A percentile compares a stretch with the other conserved stretches of the same genome.
Conservation (phyloP, 2,797 vertebrate species). For the Chromobotia macracanthus region DNA sequence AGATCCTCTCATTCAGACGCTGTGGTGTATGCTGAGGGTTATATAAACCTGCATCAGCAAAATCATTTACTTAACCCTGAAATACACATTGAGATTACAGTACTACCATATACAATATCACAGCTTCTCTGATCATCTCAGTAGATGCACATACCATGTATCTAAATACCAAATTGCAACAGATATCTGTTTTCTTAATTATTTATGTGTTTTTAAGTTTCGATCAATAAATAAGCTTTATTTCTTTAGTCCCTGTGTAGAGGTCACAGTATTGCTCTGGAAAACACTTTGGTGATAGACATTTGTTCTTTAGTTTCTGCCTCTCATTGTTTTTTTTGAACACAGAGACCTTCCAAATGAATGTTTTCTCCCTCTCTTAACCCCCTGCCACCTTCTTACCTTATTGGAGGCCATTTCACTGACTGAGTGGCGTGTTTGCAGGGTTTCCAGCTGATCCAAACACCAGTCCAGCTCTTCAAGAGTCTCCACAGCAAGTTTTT, state of each 20-base stretch:
- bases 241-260: no score
- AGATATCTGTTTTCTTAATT: no score
- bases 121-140: no score
- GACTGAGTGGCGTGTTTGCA: slow-evolving; percentile 90
- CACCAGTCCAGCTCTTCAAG: slow-evolving; percentile 96
- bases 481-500: slow-evolving; percentile 86
- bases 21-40: neutral
- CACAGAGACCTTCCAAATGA: neutral
- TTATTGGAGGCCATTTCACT: slow-evolving; percentile 97
- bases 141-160: no score
- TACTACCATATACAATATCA: no score
- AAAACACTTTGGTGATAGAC: no score
- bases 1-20: slow-evolving; percentile 34
- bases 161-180: no score
- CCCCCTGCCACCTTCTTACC: slow-evolving; percentile 67
- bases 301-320: no score
- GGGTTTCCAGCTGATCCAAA: slow-evolving; percentile 92
- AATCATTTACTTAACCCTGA: slow-evolving; percentile 21
- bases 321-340: neutral
- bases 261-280: no score
- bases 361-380: neutral
- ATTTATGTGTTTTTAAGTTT: no score
- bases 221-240: no score
- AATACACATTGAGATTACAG: neutral
- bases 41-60: slow-evolving; percentile 18